Base-by-base conservation (phyloP, 35 echinoderm and acorn worm genomes). In the Amphiura filiformis region DNA sequence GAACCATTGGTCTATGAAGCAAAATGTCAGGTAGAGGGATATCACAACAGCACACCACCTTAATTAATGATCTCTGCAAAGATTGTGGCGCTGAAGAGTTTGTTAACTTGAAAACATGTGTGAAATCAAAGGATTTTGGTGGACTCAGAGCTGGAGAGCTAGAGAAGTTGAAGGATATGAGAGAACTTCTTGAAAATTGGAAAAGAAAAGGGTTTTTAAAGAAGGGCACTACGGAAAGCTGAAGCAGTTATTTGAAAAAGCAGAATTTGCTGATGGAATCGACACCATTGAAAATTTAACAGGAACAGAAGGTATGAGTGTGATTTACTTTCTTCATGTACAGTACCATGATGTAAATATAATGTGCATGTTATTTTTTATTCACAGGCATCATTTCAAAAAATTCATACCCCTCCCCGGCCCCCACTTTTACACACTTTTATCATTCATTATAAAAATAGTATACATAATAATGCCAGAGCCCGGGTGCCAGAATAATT, bases 201-300 rank as follows among this genome's bases (percentile, higher is more conserved):
- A 70, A 70, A 70, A 70, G 61, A 70, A 70, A 30, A 70, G 61
- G 26, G 61, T 70, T 3, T 70, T 70, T n/a, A 70, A 70, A n/a
- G 7, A 70, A 70, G 61, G 61, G 26, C 15, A 70, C 2, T 70
- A 70, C 26, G 61, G 61, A n/a, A 70, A 70, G 61, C 61, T 70
- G 9, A 70, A 70, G 2, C 7, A 70, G 1, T 70, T 70, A 70
- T 70, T 70, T 70, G 61, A 18, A n/a, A 30, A 3, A 4, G 61
- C 61, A 13, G 61, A 70, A 70, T 70, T 70, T 23, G 26, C 17
- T 26, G 61, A 70, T 13, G 61, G 61, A 26, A 3, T 70, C 2
- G 61, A 70, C 4, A 70, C 26, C 26, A 70, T 70, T 70, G 61
- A 70, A n/a, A 23, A 70, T 26, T 15, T 23, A 15, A 30, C 4